phyloP scores from a whole-genome alignment of 2,888 invertebrate genomes.

The Eulithis prunata region DNA sequence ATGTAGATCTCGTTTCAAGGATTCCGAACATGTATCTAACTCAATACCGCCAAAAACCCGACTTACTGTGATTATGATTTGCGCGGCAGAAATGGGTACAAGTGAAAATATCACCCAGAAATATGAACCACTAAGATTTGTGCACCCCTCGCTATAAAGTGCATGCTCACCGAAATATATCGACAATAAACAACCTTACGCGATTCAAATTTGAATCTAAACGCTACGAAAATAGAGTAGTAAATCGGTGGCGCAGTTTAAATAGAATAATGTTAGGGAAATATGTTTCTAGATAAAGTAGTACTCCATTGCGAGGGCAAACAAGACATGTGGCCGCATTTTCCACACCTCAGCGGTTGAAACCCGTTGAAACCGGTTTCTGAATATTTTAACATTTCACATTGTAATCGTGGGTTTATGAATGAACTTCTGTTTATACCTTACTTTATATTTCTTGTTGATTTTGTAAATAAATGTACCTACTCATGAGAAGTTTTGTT shows the following conservation, averaged over 20 bases:
- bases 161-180: conserved; percentile 64
- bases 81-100: too few relatives aligned
- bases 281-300: conserved; percentile 55
- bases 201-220: conserved; percentile 45
- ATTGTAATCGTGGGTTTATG: conserved; percentile 14
- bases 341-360: conserved; percentile 31
- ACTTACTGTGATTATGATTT: too few relatives aligned
- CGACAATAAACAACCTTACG: conserved; percentile 61
- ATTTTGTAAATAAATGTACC: background rate
- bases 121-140: conserved; percentile 68
- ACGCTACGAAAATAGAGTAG: conserved; percentile 38
- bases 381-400: conserved; percentile 25
- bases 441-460: background rate
- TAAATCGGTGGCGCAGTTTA: conserved; percentile 36
- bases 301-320: conserved; percentile 58
- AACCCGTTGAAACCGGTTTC: conserved; percentile 16
- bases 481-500: too few relatives aligned
- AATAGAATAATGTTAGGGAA: conserved; percentile 59
- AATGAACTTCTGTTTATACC: background rate
- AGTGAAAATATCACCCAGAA: conserved; percentile 48
- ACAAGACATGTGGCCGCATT: conserved; percentile 60
- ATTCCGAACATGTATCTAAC: too few relatives aligned
- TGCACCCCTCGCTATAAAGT: conserved; percentile 59
- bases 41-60: too few relatives aligned
- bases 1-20: too few relatives aligned